Percentiles rank a stretch among this genome's conserved stretches.
Evolutionary conservation across 2,113 vertebrate genomes (phyloP).

Genomic region (Apodemus speciosus): DNA sequence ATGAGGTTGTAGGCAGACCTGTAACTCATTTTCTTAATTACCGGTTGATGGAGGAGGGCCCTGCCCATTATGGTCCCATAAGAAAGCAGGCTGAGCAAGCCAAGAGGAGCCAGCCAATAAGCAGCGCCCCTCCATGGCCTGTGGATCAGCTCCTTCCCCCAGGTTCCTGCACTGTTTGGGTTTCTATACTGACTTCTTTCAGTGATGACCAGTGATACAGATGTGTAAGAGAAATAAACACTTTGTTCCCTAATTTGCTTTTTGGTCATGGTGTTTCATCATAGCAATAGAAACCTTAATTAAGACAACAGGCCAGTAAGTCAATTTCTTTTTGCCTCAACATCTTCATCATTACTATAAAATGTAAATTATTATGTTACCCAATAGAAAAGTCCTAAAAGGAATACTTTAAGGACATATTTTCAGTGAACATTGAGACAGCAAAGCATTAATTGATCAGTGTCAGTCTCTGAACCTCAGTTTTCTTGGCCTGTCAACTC

Average conservation of each 20-base stretch:
- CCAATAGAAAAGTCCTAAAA: not conserved
- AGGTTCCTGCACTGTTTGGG: not conserved
- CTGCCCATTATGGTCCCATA: not conserved
- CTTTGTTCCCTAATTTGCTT: not conserved
- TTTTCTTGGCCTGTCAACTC: not conserved
- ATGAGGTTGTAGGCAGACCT: not conserved
- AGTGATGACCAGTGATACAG: not conserved
- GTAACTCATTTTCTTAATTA: not conserved
- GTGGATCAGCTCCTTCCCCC: not conserved
- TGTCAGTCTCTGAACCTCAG: not conserved
- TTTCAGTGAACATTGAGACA: not conserved
- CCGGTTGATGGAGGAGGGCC: not conserved
- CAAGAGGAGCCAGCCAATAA: not conserved
- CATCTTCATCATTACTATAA: conserved; percentile 11
- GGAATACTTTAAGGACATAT: not conserved
- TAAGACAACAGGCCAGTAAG: not conserved
- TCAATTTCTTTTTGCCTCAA: not conserved
- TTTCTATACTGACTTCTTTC: not conserved
- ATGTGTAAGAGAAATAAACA: not conserved
- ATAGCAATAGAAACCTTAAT: not conserved
- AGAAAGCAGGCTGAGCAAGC: not conserved
- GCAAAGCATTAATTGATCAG: not conserved
- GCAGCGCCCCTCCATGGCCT: not conserved
- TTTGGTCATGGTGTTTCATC: not conserved
- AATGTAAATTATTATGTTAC: conserved; percentile 29